Conservation (phyloP, 2,888 invertebrate genomes). For the Xylota sylvarum region DNA sequence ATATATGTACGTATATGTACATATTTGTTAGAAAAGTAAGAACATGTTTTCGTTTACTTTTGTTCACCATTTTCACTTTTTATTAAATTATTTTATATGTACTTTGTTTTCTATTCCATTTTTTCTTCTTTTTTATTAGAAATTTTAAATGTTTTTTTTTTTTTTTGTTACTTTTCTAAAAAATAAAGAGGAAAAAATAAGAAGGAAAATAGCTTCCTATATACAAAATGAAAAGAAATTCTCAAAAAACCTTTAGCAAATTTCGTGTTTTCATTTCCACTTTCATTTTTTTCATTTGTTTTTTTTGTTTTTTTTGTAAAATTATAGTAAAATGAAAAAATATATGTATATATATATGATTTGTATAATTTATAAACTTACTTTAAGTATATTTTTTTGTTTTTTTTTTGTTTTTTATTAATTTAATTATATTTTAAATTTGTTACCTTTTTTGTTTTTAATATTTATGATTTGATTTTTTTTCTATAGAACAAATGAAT, state of each 20-base stretch:
- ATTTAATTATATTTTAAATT: constrained; percentile 31
- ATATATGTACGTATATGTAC: neutral
- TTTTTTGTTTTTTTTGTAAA: constrained; percentile 42
- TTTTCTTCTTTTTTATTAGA: constrained; percentile 25
- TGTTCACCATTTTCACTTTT: constrained; percentile 59
- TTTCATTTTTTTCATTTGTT: constrained; percentile 18
- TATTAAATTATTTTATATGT: constrained; percentile 59
- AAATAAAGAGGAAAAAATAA: constrained; percentile 51
- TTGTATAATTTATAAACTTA: constrained; percentile 66
- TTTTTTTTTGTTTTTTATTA: constrained; percentile 22
- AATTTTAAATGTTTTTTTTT: constrained; percentile 10
- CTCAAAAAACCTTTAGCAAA: constrained; percentile 39
- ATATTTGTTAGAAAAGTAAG: constrained; percentile 15
- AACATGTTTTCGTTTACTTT: constrained; percentile 33
- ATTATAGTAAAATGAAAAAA: constrained; percentile 66
- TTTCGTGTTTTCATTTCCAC: constrained; percentile 26
- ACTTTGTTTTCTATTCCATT: constrained; percentile 59
- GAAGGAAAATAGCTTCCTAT: constrained; percentile 48
- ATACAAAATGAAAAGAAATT: constrained; percentile 66
- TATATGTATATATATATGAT: constrained; percentile 57
- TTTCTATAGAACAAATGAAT: constrained; percentile 45
- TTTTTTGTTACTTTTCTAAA: constrained; percentile 17
- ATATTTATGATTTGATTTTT: constrained; percentile 20
- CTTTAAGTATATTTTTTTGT: constrained; percentile 48
- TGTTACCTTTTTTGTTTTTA: constrained; percentile 22